A percentile compares a stretch with the other conserved stretches of the same genome.
Evolutionary conservation across 1,140 invertebrate species (phyloP).

Genomic region (Aphelinus atriplicis): DNA sequence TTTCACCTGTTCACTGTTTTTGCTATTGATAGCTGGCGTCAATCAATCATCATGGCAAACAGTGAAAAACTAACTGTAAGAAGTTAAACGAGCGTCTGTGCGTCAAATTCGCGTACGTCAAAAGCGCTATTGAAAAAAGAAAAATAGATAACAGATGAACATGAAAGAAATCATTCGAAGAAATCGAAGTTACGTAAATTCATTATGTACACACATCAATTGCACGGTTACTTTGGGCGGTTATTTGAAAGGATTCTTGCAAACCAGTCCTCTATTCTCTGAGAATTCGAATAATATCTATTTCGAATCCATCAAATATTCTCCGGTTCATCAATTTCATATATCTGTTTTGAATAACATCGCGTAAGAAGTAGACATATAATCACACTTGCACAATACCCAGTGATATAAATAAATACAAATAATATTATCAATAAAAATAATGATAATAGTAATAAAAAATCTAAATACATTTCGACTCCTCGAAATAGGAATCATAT

Average conservation of each 20-base stretch:
- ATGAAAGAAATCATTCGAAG: too few relatives aligned
- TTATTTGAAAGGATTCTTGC: too few relatives aligned
- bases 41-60: too few relatives aligned
- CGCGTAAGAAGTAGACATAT: conserved; percentile 11
- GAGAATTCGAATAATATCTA: not conserved
- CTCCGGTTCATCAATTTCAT: conserved; percentile 5
- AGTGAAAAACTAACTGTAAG: too few relatives aligned
- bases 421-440: conserved; percentile 37
- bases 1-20: too few relatives aligned
- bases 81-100: too few relatives aligned
- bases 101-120: too few relatives aligned
- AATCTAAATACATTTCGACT: conserved; percentile 33
- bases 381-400: conserved; percentile 42
- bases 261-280: too few relatives aligned
- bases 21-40: too few relatives aligned
- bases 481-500: conserved; percentile 17
- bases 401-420: conserved; percentile 42
- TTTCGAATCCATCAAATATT: conserved; percentile 7
- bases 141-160: too few relatives aligned
- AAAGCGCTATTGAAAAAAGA: too few relatives aligned
- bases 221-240: conserved; percentile 19
- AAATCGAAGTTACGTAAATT: not conserved
- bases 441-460: conserved; percentile 30
- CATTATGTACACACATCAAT: conserved; percentile 29
- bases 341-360: conserved; percentile 16